A percentile compares a stretch with the other conserved stretches of the same genome.
Conservation (phyloP, 1,140 invertebrate genomes). For the Bacillus rossius region DNA sequence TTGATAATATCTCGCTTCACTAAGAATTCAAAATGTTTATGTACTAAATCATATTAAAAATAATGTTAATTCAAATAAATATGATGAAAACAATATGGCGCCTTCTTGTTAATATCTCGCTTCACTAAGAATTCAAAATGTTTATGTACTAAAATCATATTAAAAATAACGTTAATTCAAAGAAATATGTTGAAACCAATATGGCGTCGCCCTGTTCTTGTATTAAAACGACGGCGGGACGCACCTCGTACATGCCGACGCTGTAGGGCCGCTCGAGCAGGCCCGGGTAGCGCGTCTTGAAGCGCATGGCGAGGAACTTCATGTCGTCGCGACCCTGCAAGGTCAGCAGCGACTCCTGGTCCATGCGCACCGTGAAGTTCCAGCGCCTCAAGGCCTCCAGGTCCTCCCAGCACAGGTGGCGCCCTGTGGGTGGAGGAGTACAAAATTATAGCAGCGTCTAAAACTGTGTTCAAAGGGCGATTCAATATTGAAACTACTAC, state of each 20-base stretch:
- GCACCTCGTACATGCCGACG: conserved; percentile 6
- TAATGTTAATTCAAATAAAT: no score
- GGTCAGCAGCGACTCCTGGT: conserved; percentile 49
- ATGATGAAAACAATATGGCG: no score
- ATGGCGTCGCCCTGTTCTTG: no score
- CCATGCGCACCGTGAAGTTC: conserved; percentile 47
- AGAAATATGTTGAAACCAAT: no score
- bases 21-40: no score
- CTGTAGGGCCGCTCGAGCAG: conserved; percentile 35
- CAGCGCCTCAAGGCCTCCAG: conserved; percentile 50
- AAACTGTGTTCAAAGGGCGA: background rate
- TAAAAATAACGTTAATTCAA: no score
- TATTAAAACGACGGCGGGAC: no score
- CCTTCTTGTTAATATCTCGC: no score
- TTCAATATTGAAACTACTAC: background rate
- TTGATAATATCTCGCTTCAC: no score
- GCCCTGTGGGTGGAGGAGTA: conserved; percentile 35
- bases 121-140: no score
- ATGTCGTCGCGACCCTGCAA: conserved; percentile 53
- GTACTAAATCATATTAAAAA: no score
- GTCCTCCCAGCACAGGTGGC: conserved; percentile 51
- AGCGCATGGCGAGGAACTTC: conserved; percentile 52
- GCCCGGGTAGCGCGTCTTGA: conserved; percentile 50
- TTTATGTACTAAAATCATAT: no score
- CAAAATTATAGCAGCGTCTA: background rate